These are phyloP conservation scores for Cheilosia urbana DNA, from an alignment of 2,888 invertebrate genomes.

Conservation along the genomic window DNA sequence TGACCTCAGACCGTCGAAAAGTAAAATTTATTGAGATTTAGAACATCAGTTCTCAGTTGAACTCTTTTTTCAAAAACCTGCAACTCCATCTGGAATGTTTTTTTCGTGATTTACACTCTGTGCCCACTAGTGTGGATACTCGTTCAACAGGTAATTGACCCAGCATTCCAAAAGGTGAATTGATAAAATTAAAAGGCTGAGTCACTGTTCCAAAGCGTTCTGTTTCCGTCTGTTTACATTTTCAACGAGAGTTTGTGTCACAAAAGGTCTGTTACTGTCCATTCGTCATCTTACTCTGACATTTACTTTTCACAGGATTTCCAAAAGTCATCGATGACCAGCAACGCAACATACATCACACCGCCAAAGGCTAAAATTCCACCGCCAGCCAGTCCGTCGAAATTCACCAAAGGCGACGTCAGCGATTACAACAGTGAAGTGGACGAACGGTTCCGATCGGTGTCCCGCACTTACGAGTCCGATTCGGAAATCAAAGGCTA, in stretches of 20 bases:
- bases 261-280: constrained; percentile 1
- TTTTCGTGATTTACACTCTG: no score
- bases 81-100: no score
- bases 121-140: no score
- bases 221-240: no score
- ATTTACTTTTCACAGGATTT: constrained; percentile 84
- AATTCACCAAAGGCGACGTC: constrained; percentile 83
- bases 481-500: constrained; percentile 85
- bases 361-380: constrained; percentile 82
- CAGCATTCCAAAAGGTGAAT: no score
- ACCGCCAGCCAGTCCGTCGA: constrained; percentile 79
- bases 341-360: constrained; percentile 84
- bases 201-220: no score
- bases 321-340: constrained; percentile 84
- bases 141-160: no score
- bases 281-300: background rate
- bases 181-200: no score
- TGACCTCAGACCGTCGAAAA: no score
- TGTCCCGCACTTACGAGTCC: constrained; percentile 86
- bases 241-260: background rate
- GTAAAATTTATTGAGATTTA: no score
- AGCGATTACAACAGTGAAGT: constrained; percentile 91
- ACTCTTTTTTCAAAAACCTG: no score
- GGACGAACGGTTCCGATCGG: constrained; percentile 86
- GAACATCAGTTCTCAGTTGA: no score